Percentiles rank a stretch among this genome's conserved stretches.
Conservation (phyloP, 2,113 vertebrate genomes). For the Gracilinanus agilis region DNA sequence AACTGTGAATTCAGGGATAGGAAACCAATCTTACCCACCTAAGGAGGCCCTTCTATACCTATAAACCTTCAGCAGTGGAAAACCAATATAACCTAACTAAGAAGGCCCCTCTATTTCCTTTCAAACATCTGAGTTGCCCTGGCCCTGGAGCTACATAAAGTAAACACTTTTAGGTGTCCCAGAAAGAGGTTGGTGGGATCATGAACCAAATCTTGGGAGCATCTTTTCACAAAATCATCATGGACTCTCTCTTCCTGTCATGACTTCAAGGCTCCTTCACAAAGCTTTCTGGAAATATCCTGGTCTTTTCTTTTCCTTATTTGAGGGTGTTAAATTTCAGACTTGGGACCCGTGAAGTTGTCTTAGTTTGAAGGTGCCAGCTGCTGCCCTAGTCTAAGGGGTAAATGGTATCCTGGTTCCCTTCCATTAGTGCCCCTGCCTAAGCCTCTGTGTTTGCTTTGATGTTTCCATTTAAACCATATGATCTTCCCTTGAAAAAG, state of each 20-base stretch:
- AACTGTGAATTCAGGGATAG: background rate
- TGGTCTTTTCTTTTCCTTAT: background rate
- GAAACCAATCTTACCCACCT: background rate
- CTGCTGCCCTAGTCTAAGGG: background rate
- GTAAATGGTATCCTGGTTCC: background rate
- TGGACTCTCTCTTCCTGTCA: background rate
- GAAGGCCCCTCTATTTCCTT: background rate
- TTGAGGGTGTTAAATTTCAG: background rate
- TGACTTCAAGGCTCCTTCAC: background rate
- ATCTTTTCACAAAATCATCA: background rate
- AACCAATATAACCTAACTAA: background rate
- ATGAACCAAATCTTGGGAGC: background rate
- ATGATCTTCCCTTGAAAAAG: background rate
- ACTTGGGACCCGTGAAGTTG: background rate
- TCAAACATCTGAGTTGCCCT: background rate
- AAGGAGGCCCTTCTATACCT: background rate
- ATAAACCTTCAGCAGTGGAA: background rate
- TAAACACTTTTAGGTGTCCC: background rate
- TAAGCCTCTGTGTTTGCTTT: background rate
- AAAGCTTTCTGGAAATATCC: background rate
- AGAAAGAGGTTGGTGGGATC: background rate
- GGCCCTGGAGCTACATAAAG: background rate
- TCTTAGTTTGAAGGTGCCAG: background rate
- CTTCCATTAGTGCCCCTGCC: background rate
- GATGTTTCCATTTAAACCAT: background rate